These are phyloP conservation scores for Caenorhabditis drosophilae DNA, from an alignment of 2,888 invertebrate species.

Conservation along the genomic window DNA sequence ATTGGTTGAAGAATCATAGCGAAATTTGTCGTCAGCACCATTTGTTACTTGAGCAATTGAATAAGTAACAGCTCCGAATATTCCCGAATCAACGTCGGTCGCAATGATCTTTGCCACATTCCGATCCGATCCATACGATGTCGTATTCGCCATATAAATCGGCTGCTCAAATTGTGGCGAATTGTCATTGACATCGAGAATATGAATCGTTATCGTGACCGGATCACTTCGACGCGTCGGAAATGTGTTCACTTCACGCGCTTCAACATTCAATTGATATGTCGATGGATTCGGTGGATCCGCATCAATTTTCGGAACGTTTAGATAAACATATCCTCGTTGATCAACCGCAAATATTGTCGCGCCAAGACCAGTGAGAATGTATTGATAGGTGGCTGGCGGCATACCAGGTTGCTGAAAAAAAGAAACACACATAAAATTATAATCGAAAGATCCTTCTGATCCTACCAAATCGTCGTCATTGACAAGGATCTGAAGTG, in stretches of 20 bases:
- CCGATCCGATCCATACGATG: conserved; percentile 50
- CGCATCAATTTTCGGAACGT: conserved; percentile 64
- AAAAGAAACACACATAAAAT: not conserved
- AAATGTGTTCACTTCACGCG: conserved; percentile 67
- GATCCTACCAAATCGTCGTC: conserved; percentile 65
- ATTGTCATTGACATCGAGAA: conserved; percentile 66
- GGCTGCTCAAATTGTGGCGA: conserved; percentile 59
- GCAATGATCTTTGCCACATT: conserved; percentile 50
- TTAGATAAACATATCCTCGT: conserved; percentile 66
- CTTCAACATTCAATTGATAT: conserved; percentile 67
- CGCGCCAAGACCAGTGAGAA: conserved; percentile 67
- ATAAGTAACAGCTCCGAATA: conserved; percentile 56
- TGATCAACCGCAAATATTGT: conserved; percentile 69
- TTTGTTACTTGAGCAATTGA: conserved; percentile 62
- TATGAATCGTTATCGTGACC: conserved; percentile 66
- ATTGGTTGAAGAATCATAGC: conserved; percentile 59
- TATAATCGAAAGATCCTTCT: not conserved
- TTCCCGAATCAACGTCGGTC: conserved; percentile 59
- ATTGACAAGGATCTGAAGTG: conserved; percentile 67
- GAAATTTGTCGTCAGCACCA: conserved; percentile 57
- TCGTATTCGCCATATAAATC: conserved; percentile 63
- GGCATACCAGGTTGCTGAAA: conserved; percentile 69
- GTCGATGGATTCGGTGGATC: conserved; percentile 63
- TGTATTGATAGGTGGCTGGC: conserved; percentile 69
- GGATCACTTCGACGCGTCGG: conserved; percentile 63